These are phyloP conservation scores for Leptinotarsa haldemani DNA, from an alignment of 2,888 invertebrate species.

Conservation along the genomic window DNA sequence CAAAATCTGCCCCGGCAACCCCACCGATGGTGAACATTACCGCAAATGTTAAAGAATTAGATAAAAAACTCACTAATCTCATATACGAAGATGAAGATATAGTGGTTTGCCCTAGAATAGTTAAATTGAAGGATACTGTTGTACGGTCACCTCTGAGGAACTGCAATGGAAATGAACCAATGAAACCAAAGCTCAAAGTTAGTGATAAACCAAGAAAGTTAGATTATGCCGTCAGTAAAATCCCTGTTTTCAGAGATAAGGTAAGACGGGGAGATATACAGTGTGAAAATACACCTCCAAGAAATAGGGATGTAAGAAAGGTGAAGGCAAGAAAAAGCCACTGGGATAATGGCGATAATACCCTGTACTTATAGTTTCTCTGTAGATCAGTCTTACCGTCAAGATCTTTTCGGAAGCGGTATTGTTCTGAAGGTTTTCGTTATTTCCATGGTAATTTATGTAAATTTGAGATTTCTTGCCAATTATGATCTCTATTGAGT, in stretches of 20 bases:
- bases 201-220: constrained; percentile 60
- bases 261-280: constrained; percentile 53
- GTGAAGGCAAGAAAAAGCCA: constrained; percentile 52
- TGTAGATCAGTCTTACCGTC: background rate
- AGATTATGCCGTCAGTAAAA: constrained; percentile 56
- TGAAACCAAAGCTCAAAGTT: constrained; percentile 58
- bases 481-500: background rate
- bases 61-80: constrained; percentile 68
- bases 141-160: constrained; percentile 58
- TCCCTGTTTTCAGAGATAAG: constrained; percentile 61
- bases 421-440: background rate
- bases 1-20: constrained; percentile 38
- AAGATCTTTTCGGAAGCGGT: background rate
- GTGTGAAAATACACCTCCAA: constrained; percentile 64
- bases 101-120: constrained; percentile 54
- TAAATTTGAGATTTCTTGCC: background rate
- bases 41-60: constrained; percentile 58
- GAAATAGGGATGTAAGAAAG: constrained; percentile 46
- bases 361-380: constrained; percentile 59
- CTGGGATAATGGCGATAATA: constrained; percentile 62
- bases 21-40: constrained; percentile 49
- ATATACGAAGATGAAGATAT: constrained; percentile 71
- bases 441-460: background rate
- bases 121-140: constrained; percentile 55
- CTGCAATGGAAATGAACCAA: constrained; percentile 53